Evolutionary conservation across 2,888 invertebrate species (phyloP).

Genomic region (Muscina levida): DNA sequence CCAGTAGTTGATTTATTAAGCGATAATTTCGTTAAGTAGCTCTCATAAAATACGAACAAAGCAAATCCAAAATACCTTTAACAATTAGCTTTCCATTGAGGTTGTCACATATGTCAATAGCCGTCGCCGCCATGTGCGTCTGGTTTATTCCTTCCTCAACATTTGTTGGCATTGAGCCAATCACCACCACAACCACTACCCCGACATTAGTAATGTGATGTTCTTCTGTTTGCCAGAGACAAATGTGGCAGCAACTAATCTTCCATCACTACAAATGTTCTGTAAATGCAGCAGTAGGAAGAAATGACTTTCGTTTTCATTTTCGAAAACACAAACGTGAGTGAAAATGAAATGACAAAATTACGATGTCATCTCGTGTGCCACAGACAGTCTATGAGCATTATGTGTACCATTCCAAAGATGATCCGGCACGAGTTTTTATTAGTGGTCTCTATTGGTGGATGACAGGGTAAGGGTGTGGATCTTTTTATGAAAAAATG

Average conservation of each 20-base stretch:
- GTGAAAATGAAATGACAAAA: too few species aligned
- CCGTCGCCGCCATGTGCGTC: background rate
- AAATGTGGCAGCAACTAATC: conserved; percentile 59
- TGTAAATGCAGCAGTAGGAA: conserved; percentile 58
- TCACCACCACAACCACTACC: too few species aligned
- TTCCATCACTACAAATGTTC: conserved; percentile 52
- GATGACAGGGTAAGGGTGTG: too few species aligned
- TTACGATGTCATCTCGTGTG: too few species aligned
- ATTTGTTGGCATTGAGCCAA: conserved; percentile 19
- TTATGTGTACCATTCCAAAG: too few species aligned
- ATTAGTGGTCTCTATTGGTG: too few species aligned
- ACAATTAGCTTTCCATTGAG: conserved; percentile 54
- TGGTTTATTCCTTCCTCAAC: background rate
- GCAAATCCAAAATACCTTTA: conserved; percentile 36
- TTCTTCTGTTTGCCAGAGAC: conserved; percentile 34
- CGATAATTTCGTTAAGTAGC: background rate
- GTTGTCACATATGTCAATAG: conserved; percentile 52
- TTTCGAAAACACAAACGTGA: background rate
- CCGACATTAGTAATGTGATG: too few species aligned
- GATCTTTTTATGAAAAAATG: too few species aligned
- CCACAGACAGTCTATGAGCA: too few species aligned
- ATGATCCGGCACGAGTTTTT: too few species aligned
- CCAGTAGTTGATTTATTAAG: too few species aligned
- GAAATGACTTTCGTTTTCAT: background rate
- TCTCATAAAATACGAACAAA: background rate